These are phyloP conservation scores for Nycticebus coucang DNA, from an alignment of 2,113 vertebrate species.

Conservation along the genomic window DNA sequence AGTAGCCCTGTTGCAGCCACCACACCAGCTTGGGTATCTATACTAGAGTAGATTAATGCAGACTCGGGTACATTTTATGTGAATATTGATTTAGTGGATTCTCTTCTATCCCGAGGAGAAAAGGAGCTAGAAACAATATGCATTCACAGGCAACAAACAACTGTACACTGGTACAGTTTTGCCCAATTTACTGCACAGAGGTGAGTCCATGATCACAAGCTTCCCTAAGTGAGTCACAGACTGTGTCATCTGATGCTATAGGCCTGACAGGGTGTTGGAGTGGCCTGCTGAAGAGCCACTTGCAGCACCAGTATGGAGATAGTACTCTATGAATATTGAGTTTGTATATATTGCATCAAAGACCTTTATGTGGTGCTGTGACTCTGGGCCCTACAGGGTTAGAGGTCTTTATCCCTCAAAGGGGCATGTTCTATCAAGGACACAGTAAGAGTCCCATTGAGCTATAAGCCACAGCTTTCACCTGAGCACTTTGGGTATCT, in stretches of 20 bases:
- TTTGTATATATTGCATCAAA: neutral
- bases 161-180: neutral
- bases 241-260: too few relatives aligned
- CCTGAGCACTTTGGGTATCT: neutral
- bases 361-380: neutral
- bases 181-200: neutral
- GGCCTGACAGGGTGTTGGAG: neutral
- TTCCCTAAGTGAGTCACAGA: neutral
- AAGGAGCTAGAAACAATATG: neutral
- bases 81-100: neutral
- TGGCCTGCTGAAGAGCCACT: neutral
- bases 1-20: neutral
- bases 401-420: neutral
- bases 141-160: neutral
- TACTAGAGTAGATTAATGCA: neutral
- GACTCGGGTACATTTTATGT: neutral
- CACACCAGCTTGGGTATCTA: neutral
- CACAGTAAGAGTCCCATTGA: neutral
- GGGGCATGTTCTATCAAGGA: neutral
- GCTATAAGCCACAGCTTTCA: neutral
- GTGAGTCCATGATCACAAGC: neutral
- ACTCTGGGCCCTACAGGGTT: neutral
- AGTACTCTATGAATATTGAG: neutral
- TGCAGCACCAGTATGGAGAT: neutral
- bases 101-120: conserved; percentile 20